These are phyloP conservation scores for Folsomia candida DNA, from an alignment of 2,888 invertebrate species.

Conservation along the genomic window DNA sequence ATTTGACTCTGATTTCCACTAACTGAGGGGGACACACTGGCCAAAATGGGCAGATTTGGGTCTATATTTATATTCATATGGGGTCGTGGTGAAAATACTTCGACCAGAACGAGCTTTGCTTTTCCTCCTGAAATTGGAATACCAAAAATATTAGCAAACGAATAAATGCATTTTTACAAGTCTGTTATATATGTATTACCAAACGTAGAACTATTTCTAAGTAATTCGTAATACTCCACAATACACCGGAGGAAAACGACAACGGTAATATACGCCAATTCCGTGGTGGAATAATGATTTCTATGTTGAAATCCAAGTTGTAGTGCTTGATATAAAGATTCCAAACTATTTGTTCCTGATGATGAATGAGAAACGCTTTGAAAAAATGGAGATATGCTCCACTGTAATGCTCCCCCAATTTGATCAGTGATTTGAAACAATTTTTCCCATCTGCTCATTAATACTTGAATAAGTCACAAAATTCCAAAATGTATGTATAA, in stretches of 20 bases:
- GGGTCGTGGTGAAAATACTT: conserved; percentile 51
- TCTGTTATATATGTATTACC: conserved; percentile 14
- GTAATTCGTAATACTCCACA: conserved; percentile 37
- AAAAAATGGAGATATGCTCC: conserved; percentile 46
- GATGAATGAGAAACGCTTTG: conserved; percentile 22
- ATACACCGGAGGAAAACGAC: conserved; percentile 45
- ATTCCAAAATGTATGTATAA: too few species aligned
- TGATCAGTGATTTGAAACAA: conserved; percentile 42
- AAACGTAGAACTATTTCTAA: conserved; percentile 10
- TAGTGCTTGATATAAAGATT: conserved; percentile 37
- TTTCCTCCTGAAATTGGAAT: conserved; percentile 34
- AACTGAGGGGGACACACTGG: conserved; percentile 50
- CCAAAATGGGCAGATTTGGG: conserved; percentile 44
- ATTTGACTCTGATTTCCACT: conserved; percentile 40
- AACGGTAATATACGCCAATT: conserved; percentile 44
- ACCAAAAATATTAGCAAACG: not conserved
- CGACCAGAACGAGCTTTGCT: conserved; percentile 52
- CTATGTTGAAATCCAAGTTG: conserved; percentile 29
- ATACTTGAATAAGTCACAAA: not conserved
- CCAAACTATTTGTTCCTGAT: conserved; percentile 30
- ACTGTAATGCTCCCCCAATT: conserved; percentile 38
- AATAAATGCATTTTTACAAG: not conserved
- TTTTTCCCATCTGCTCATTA: conserved; percentile 40
- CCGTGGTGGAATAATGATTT: conserved; percentile 28
- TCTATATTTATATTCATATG: conserved; percentile 32